Evolutionary conservation across 2,113 vertebrate species (phyloP).

Genomic region (Phaethon lepturus): DNA sequence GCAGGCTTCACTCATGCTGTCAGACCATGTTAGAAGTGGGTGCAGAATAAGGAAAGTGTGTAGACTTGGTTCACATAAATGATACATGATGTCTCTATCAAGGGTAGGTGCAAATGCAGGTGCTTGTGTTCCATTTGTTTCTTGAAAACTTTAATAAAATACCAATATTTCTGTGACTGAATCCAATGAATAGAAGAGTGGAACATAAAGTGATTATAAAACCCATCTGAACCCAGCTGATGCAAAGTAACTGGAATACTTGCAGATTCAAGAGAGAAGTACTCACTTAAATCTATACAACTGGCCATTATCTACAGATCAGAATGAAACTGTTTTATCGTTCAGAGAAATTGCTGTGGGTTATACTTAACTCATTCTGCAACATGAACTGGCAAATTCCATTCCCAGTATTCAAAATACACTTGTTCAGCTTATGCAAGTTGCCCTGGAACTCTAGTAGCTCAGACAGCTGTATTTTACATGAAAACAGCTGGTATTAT

Average conservation of each 20-base stretch:
- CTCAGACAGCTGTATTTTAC: not conserved
- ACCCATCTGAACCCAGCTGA: not conserved
- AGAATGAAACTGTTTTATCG: not conserved
- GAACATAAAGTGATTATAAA: not conserved
- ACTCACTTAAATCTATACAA: not conserved
- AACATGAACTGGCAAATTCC: not conserved
- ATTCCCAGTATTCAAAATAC: not conserved
- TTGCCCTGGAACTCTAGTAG: not conserved
- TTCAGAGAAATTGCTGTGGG: not conserved
- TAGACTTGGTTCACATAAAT: not conserved
- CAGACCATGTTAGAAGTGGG: not conserved
- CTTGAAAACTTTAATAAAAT: not conserved
- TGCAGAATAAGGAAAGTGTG: not conserved
- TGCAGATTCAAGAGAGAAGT: not conserved
- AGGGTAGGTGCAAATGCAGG: not conserved
- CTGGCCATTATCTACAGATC: not conserved
- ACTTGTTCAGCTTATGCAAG: not conserved
- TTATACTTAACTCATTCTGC: not conserved
- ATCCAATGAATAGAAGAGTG: not conserved
- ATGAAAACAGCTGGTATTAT: not conserved
- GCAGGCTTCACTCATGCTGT: not conserved
- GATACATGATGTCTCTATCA: rapidly evolving
- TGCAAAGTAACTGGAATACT: not conserved
- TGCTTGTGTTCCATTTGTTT: not conserved
- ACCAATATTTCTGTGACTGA: not conserved